These are phyloP conservation scores for Apteryx mantelli DNA, from an alignment of 2,113 vertebrate genomes.

Conservation along the genomic window DNA sequence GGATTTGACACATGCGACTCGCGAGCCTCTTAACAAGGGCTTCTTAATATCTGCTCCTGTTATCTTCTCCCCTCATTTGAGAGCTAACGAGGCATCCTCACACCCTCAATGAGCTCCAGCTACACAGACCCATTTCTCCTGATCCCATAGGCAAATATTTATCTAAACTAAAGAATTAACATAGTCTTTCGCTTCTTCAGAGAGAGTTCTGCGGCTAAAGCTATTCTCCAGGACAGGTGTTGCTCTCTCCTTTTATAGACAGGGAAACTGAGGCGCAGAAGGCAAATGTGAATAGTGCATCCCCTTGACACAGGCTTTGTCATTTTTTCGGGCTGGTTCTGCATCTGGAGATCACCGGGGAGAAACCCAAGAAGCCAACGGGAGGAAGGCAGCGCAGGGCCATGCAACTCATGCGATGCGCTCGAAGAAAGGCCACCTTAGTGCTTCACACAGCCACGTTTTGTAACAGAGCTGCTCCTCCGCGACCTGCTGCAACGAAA, in stretches of 20 bases:
- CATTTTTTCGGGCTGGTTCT: neutral
- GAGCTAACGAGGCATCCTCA: slow-evolving; percentile 41
- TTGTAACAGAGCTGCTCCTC: neutral
- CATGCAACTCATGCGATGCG: no score
- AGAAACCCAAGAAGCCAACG: neutral
- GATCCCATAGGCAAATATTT: neutral
- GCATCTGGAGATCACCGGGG: neutral
- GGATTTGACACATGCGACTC: neutral
- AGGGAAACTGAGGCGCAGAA: neutral
- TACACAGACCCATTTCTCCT: neutral
- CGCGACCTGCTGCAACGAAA: slow-evolving; percentile 5
- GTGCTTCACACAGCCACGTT: neutral
- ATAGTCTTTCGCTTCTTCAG: neutral
- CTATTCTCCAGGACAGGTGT: neutral
- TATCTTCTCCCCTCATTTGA: slow-evolving; percentile 20
- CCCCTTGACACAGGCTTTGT: no score
- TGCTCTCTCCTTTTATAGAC: neutral
- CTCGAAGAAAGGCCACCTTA: neutral
- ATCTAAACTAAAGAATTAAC: neutral
- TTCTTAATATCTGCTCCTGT: neutral
- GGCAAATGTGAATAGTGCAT: neutral
- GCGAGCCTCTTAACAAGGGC: neutral
- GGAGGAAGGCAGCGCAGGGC: neutral
- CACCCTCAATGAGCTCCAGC: neutral
- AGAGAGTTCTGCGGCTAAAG: neutral